Percentiles rank a stretch among this genome's conserved stretches.
Evolutionary conservation across 2,113 vertebrate species (phyloP).

Genomic region (Labrus mixtus): DNA sequence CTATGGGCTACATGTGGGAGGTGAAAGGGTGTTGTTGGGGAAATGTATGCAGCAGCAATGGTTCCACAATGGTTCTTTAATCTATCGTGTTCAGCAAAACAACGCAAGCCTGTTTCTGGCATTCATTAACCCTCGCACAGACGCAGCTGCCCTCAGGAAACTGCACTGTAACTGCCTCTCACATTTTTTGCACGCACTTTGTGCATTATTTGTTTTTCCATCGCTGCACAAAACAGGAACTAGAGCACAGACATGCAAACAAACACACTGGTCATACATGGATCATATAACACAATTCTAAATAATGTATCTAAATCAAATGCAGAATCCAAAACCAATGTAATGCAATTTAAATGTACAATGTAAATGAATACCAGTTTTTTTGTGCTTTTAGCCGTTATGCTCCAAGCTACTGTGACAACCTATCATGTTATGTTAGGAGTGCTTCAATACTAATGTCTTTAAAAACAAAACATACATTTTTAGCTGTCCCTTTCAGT

Average conservation of each 20-base stretch:
- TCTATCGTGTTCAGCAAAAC: slow-evolving; percentile 55
- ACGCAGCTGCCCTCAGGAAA: slow-evolving; percentile 66
- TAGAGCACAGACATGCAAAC: slow-evolving; percentile 8
- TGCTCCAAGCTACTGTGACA: not conserved
- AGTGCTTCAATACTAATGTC: too few relatives aligned
- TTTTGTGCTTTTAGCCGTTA: not conserved
- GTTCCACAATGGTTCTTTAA: slow-evolving; percentile 64
- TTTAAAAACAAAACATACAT: too few relatives aligned
- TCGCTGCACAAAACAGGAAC: slow-evolving; percentile 10
- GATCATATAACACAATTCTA: not conserved
- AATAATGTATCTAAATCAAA: not conserved
- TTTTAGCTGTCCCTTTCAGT: too few relatives aligned
- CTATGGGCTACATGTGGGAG: slow-evolving; percentile 73
- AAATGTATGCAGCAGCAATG: slow-evolving; percentile 68
- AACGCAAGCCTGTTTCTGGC: slow-evolving; percentile 63
- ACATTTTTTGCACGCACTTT: slow-evolving; percentile 36
- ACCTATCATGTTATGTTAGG: too few relatives aligned
- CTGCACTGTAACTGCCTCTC: slow-evolving; percentile 52
- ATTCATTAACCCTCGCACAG: slow-evolving; percentile 63
- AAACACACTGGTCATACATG: not conserved
- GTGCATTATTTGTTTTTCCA: slow-evolving; percentile 64
- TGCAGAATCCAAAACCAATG: not conserved
- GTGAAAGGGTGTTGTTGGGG: slow-evolving; percentile 76
- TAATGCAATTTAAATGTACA: not conserved
- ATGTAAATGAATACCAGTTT: not conserved